Percentiles rank a stretch among this genome's conserved stretches.
Evolutionary conservation across 2,797 vertebrate species (phyloP).

Genomic region (Brachymystax lenok): DNA sequence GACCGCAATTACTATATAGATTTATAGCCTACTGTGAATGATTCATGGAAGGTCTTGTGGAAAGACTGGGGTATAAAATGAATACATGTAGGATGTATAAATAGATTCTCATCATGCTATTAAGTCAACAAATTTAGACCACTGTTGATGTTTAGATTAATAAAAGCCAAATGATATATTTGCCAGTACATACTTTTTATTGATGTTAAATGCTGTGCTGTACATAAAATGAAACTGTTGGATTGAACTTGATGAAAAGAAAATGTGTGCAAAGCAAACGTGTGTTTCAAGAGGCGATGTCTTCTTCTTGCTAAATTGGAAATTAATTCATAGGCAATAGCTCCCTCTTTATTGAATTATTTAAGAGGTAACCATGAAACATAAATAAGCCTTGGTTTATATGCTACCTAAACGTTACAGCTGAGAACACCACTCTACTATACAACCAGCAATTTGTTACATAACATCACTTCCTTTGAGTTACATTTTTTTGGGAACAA

Average conservation of each 20-base stretch:
- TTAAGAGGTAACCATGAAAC: conserved; percentile 66
- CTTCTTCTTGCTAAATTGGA: conserved; percentile 48
- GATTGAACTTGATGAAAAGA: neutral
- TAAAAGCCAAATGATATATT: too few species aligned
- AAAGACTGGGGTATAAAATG: too few species aligned
- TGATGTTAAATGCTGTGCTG: too few species aligned
- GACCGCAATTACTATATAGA: too few species aligned
- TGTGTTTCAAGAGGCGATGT: conserved; percentile 41
- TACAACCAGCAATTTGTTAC: neutral
- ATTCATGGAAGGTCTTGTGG: too few species aligned
- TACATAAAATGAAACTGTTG: too few species aligned
- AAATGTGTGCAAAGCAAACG: neutral
- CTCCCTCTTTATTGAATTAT: conserved; percentile 64
- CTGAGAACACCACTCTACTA: neutral
- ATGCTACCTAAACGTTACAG: neutral
- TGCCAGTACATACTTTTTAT: too few species aligned
- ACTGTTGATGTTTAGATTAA: too few species aligned
- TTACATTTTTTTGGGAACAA: neutral
- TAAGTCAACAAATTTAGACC: too few species aligned
- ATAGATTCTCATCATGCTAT: too few species aligned
- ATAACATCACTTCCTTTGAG: neutral
- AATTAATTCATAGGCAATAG: conserved; percentile 64
- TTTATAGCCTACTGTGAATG: too few species aligned
- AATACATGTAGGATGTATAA: too few species aligned
- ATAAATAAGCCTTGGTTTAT: conserved; percentile 53